Base-by-base conservation (phyloP, 2,797 vertebrate species). In the Dryobates pubescens region DNA sequence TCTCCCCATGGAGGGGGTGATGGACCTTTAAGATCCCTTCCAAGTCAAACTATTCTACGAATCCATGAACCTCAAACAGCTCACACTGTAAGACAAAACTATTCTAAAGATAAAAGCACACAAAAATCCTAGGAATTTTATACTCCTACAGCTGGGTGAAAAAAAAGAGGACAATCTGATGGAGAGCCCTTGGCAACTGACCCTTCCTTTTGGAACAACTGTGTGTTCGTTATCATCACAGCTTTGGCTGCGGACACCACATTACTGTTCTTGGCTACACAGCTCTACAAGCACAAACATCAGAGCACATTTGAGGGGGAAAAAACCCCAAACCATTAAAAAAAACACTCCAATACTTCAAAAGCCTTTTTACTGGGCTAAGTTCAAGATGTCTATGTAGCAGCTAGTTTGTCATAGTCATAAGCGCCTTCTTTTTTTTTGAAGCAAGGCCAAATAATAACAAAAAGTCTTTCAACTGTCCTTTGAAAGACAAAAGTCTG, bases 391-490 rank as follows among this genome's bases (percentile, higher is more conserved):
- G 34, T 29, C 74, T 38, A 16, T 10, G 36, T n/a, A 82, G 80
- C 12, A 88, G n/a, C 26, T 64, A n/a, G 62, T 64, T 51, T 86
- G 61, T 82, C 69, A 75, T 13, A 7, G 61, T 86, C 58, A 29
- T 36, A 87, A 61, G 49, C 38, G 80, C 47, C 2, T 59, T 56
- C 81, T 86, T 29, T 70, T 86, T 82, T 84, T 72, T 70, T 80
- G 81, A 94, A 86, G 62, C 54, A 61, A 88, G 79, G 88, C 83
- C 81, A 91, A 92, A 77, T 58, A 86, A 72, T 17, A 86, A 67
- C 32, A 58, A 34, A n/a, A 72, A 67, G 77, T 65, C 81, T 95
- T 89, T 91, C 78, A 77, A 61, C 12, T 53, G 71, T 5, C 86
- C 72, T 88, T 86, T 82, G 74, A 67, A 80, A 83, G 83, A 75